Base-by-base conservation (phyloP, 2,888 invertebrate genomes). In the Boloria euphrosyne region DNA sequence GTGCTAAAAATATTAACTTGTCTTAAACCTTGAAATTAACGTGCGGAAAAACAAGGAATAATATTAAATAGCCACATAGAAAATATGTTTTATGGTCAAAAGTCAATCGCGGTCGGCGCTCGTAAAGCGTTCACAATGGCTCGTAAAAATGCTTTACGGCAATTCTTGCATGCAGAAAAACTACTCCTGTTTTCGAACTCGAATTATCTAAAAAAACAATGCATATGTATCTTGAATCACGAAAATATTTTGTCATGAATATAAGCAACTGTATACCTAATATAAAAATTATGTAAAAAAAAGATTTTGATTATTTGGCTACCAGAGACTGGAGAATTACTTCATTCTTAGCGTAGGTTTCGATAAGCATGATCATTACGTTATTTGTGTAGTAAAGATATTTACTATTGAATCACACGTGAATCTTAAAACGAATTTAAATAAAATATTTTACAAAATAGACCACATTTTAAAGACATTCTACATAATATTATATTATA, bases 81-180 rank as follows among this genome's bases (percentile, higher is more conserved):
- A 87, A 87, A 84, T 77, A 76, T 75, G 83, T 78, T 89, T 89
- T 87, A 89, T 82, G 85, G 80, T 74, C 86, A 87, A 86, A 84
- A 89, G 89, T 88, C 87, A 88, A 88, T 89, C 87, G 82, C 73
- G 81, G 80, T 72, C 74, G 76, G 76, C 71, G 71, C 54, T 82
- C 84, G 81, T 89, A 85, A 88, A 86, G 71, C 75, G 71, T 69
- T 81, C 78, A 90, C 90, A 90, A 90, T 89, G 82, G 83, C 73
- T 87, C 89, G 84, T 90, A 88, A 89, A 90, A 78, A 79, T 80
- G 74, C 74, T 86, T 88, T 86, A 87, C 81, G 74, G 78, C 74
- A 66, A 72, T 76, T 76, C 79, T 77, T 79, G 74, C 68, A 75
- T 74, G 62, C 71, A 67, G 68, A 71, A 70, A 71, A 68, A 71